A percentile compares a stretch with the other conserved stretches of the same genome.
Conservation (phyloP, 1,140 invertebrate genomes). For the Teleogryllus occipitalis region DNA sequence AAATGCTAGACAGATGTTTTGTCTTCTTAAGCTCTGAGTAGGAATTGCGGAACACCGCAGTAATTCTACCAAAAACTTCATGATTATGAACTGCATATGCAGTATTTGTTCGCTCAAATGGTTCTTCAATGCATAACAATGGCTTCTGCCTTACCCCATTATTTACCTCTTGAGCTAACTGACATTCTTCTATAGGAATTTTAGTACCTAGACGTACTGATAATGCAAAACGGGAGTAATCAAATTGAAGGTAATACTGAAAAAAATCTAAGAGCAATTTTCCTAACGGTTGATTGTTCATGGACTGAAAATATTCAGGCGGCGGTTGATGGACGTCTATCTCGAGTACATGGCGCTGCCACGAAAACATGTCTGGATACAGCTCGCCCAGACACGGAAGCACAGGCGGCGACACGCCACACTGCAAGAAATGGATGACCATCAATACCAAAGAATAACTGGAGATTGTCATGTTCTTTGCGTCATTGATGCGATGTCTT, state of each 20-base stretch:
- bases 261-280: conserved; percentile 84
- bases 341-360: conserved; percentile 43
- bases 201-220: background rate
- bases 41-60: too few relatives aligned
- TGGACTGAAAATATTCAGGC: conserved; percentile 42
- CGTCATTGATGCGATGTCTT: conserved; percentile 89
- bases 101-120: too few relatives aligned
- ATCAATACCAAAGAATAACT: conserved; percentile 95
- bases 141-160: too few relatives aligned
- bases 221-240: conserved; percentile 52
- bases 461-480: conserved; percentile 88
- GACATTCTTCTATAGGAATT: too few relatives aligned
- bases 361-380: conserved; percentile 61
- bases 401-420: conserved; percentile 62
- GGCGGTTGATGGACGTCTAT: conserved; percentile 55
- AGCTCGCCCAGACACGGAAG: conserved; percentile 77
- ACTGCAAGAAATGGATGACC: conserved; percentile 95
- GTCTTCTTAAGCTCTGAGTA: too few relatives aligned
- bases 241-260: conserved; percentile 76
- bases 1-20: too few relatives aligned
- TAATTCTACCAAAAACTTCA: too few relatives aligned
- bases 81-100: too few relatives aligned
- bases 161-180: too few relatives aligned
- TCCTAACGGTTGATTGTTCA: conserved; percentile 65
- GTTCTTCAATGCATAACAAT: too few relatives aligned